Percentiles rank a stretch among this genome's conserved stretches.
These are phyloP conservation scores for Erpobdella octoculata DNA, from an alignment of 2,888 invertebrate species.

Conservation along the genomic window DNA sequence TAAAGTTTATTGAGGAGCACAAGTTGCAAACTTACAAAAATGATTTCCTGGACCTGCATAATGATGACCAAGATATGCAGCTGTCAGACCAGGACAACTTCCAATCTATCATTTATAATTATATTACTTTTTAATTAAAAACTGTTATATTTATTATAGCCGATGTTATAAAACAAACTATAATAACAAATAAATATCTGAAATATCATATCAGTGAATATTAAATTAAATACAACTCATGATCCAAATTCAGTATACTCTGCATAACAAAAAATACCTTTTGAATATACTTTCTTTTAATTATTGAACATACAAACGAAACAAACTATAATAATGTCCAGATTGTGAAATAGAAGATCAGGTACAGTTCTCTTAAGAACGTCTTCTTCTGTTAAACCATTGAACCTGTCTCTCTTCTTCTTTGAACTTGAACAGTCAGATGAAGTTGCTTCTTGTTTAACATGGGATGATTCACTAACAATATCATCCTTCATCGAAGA, in stretches of 20 bases:
- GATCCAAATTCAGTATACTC: neutral
- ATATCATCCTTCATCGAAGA: neutral
- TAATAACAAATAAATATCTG: no score
- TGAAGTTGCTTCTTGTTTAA: constrained; percentile 46
- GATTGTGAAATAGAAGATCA: constrained; percentile 82
- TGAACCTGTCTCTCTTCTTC: constrained; percentile 48
- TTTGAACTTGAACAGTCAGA: constrained; percentile 53
- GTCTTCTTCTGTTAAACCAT: constrained; percentile 79
- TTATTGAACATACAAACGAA: neutral
- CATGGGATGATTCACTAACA: neutral
- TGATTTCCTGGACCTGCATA: constrained; percentile 98
- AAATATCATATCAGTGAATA: no score
- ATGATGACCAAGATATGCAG: constrained; percentile 94
- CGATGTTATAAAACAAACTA: no score
- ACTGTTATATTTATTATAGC: no score
- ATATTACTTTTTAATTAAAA: neutral
- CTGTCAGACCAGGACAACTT: constrained; percentile 91
- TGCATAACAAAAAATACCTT: neutral
- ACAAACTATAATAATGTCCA: constrained; percentile 96
- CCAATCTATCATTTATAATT: constrained; percentile 69
- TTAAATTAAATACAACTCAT: no score
- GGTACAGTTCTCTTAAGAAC: constrained; percentile 84
- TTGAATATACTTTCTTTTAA: neutral
- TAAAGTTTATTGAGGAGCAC: no score
- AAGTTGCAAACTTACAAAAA: constrained; percentile 67